Base-by-base conservation (phyloP, 2,113 vertebrate genomes). In the Pseudopipra pipra region DNA sequence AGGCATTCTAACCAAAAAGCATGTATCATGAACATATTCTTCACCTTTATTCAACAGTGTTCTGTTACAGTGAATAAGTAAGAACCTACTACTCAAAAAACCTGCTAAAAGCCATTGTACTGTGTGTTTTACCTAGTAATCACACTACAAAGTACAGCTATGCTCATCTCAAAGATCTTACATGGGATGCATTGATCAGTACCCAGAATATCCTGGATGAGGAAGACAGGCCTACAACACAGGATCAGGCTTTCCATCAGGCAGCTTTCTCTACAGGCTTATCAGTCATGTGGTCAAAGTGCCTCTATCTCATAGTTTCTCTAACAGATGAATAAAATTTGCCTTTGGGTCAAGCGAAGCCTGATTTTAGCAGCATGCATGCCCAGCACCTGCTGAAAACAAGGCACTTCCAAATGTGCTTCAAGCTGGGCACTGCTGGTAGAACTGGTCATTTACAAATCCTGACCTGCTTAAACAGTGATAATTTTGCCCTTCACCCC, bases 371-470 rank as follows among this genome's bases (percentile, higher is more conserved):
- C 68, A 88, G 79, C 72, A 90, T 90, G 67, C 35, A 18, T 80
- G 75, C 73, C 79, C 78, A 94, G 71, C 82, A 86, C 71, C 77
- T 75, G 93, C 65, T 47, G 82, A 95, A 93, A 96, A 94, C 68
- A 91, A 96, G 85, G 51, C 76, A 71, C 52, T 96, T 96, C 14
- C 86, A 83, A 90, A 94, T 63, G 75, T 37, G 83, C 73, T 72
- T 96, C 95, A 96, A 84, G 90, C 90, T 94, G 90, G 72, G 93
- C 76, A 80, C 72, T 94, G 85, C 65, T 88, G 59, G 47, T 24
- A 59, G 25, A 83, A 90, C 21, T 3, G 1, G 76, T 89, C 87
- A 92, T 91, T 96, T 87, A 89, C 43, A 94, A 95, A 92, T 52
- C 28, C 74, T 79, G 76, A 78, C 61, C 80, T 91, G 56, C 73